Evolutionary conservation across 2,888 invertebrate species (phyloP).

Genomic region (Argyresthia goedartella): DNA sequence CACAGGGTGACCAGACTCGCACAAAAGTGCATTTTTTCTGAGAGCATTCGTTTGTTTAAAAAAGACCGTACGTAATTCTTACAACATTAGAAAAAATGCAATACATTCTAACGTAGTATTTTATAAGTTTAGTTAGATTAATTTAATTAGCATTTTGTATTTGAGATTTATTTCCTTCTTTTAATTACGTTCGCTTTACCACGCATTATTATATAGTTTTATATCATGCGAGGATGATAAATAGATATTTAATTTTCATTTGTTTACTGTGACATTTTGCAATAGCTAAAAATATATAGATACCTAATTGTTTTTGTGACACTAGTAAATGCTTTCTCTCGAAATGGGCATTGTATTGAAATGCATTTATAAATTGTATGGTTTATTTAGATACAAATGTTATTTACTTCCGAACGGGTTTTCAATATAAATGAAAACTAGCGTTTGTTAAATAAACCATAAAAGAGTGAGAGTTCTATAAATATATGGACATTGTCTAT

Average conservation of each 20-base stretch:
- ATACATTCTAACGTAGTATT: constrained; percentile 46
- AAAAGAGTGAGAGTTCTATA: neutral
- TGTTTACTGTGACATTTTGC: constrained; percentile 1
- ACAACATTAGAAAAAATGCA: constrained; percentile 10
- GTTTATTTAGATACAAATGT: neutral
- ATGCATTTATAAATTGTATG: constrained; percentile 21
- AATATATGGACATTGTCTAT: neutral
- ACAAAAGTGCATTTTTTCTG: constrained; percentile 3
- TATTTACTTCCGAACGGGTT: neutral
- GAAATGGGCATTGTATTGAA: constrained; percentile 13
- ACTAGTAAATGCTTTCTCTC: neutral
- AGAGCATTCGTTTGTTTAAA: too few species aligned
- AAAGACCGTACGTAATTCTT: too few species aligned
- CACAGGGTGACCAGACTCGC: neutral
- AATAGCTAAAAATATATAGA: neutral
- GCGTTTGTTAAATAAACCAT: neutral
- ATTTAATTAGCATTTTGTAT: constrained; percentile 31
- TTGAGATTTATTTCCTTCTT: constrained; percentile 26
- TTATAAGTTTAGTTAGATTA: constrained; percentile 41
- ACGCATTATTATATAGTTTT: constrained; percentile 3
- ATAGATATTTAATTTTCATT: neutral
- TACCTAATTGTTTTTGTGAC: neutral
- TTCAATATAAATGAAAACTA: neutral
- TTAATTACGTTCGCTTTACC: constrained; percentile 21
- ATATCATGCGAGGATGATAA: constrained; percentile 8